A percentile compares a stretch with the other conserved stretches of the same genome.
Conservation (phyloP, 2,888 invertebrate genomes). For the Temnothorax unifasciatus region DNA sequence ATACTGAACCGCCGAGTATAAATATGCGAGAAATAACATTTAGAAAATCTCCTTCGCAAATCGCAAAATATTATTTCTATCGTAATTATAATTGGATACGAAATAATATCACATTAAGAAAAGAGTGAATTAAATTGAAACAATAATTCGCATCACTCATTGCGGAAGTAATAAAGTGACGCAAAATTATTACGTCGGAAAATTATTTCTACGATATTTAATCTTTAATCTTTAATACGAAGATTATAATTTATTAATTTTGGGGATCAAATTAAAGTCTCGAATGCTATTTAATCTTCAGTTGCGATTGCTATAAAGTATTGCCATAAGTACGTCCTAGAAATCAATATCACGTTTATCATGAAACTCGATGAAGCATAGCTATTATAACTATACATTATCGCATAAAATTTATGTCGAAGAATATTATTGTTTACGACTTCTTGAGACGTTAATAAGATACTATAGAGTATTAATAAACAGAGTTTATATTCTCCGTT, state of each 20-base stretch:
- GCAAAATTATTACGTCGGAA: not conserved
- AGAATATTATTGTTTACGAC: constrained; percentile 27
- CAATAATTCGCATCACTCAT: not conserved
- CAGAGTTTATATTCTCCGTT: not conserved
- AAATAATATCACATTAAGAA: not conserved
- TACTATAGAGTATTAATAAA: not conserved
- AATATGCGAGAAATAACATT: not conserved
- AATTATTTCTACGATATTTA: not conserved
- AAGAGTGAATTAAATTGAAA: not conserved
- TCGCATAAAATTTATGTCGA: constrained; percentile 29
- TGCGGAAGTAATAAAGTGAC: not conserved
- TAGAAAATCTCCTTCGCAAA: not conserved
- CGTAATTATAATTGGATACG: not conserved
- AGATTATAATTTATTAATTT: not conserved
- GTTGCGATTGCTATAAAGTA: not conserved
- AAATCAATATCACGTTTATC: not conserved
- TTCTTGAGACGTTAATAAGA: constrained; percentile 19
- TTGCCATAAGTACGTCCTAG: not conserved
- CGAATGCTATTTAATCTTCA: not conserved
- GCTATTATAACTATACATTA: not conserved
- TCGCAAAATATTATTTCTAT: constrained; percentile 19
- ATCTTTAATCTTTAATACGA: too few relatives aligned
- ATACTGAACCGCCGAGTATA: not conserved
- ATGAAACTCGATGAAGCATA: not conserved
- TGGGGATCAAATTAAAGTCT: not conserved